Evolutionary conservation across 2,113 vertebrate genomes (phyloP).

Genomic region (Chaetura pelagica): DNA sequence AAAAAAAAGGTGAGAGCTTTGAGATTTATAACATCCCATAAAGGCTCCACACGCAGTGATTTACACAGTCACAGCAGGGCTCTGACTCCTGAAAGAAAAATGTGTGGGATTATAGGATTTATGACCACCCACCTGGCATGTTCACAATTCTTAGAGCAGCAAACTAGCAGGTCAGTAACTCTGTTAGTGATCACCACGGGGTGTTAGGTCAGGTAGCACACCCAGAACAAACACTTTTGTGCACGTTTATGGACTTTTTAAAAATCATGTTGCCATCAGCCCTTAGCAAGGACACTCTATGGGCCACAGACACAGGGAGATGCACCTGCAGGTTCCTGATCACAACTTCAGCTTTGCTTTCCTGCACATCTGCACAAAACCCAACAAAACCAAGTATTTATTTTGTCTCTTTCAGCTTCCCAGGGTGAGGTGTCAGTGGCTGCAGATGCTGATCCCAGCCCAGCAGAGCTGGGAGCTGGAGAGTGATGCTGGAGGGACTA

Average conservation of each 20-base stretch:
- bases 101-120: background rate
- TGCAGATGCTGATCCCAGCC: background rate
- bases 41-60: background rate
- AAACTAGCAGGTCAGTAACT: background rate
- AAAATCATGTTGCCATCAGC: accelerated
- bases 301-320: accelerated
- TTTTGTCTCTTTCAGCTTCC: background rate
- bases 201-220: background rate
- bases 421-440: accelerated
- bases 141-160: background rate
- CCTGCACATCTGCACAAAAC: background rate
- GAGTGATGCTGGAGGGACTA: background rate
- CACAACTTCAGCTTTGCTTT: background rate
- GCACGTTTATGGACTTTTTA: background rate
- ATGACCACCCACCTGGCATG: background rate
- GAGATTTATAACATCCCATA: background rate
- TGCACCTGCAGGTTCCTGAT: background rate
- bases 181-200: background rate
- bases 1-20: background rate
- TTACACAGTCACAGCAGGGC: background rate
- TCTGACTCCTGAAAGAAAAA: background rate
- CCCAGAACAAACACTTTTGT: background rate
- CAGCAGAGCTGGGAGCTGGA: background rate
- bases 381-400: background rate
- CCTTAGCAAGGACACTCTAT: accelerated